A percentile compares a stretch with the other conserved stretches of the same genome.
These are phyloP conservation scores for Mystacides longicornis DNA, from an alignment of 2,888 invertebrate genomes.

Conservation along the genomic window DNA sequence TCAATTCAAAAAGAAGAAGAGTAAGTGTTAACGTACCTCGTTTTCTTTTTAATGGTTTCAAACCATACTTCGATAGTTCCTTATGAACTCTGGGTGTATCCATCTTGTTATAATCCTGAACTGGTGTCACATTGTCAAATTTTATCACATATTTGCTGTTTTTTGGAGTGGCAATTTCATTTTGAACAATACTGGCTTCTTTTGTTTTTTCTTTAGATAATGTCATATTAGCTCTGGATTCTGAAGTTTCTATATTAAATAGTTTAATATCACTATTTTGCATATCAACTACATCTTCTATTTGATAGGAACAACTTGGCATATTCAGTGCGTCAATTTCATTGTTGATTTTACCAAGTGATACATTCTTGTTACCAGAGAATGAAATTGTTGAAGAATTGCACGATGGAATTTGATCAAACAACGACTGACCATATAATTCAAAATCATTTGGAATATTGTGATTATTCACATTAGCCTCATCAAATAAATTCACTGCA, in stretches of 20 bases:
- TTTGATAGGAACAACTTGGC: not conserved
- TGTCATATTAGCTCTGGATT: not conserved
- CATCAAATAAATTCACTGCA: not conserved
- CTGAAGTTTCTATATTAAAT: not conserved
- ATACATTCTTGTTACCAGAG: not conserved
- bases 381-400: not conserved
- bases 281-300: not conserved
- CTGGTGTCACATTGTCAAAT: constrained; percentile 49
- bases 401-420: constrained; percentile 21
- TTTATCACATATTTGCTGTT: constrained; percentile 46
- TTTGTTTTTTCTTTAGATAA: not conserved
- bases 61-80: constrained; percentile 56
- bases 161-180: constrained; percentile 34
- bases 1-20: too few relatives aligned
- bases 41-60: constrained; percentile 59
- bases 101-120: constrained; percentile 51
- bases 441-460: constrained; percentile 16
- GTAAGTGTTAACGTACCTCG: constrained; percentile 36
- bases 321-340: not conserved
- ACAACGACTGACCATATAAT: constrained; percentile 22
- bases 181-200: not conserved
- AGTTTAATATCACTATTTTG: not conserved
- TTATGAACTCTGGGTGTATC: constrained; percentile 48
- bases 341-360: not conserved
- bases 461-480: not conserved